Base-by-base conservation (phyloP, 2,113 vertebrate genomes). In the Carettochelys insculpta region DNA sequence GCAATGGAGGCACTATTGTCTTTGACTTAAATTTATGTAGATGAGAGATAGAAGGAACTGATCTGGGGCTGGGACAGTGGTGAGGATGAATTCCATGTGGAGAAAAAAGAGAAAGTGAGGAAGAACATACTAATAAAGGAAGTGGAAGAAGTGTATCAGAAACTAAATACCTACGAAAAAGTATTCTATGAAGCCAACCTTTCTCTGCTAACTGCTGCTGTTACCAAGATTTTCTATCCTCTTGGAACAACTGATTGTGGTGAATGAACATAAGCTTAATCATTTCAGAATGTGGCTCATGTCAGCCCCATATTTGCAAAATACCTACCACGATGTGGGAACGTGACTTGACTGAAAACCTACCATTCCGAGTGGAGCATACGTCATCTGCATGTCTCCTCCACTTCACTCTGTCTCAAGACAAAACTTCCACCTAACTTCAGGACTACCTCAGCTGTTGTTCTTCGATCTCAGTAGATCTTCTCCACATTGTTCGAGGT, bases 281-380 rank as follows among this genome's bases (percentile, higher is more conserved):
- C 4, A 48, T 20, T 4, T 41, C 8, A 20, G 25, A 29, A 82
- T 1, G 4, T 1, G 2, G 0, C 4, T 31, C 82, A 3, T 86
- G 19, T 79, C 20, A 88, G 77, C 4, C 43, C 77, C 10, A 8
- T 24, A 1, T n/a, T 2, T 68, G 14, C 80, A 78, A 52, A 41
- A 61, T 89, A 65, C 5, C 27, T 11, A 61, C 75, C 61, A n/a
- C n/a, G n/a, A n/a, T n/a, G n/a, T n/a, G n/a, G 47, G n/a, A 81
- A 90, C 76, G n/a, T 48, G 13, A 45, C 22, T 92, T 89, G n/a
- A n/a, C n/a, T n/a, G n/a, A n/a, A n/a, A n/a, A n/a, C n/a, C n/a
- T n/a, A n/a, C n/a, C n/a, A n/a, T n/a, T n/a, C n/a, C n/a, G n/a
- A n/a, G n/a, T n/a, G n/a, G n/a, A n/a, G n/a, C n/a, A n/a, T n/a